Percentiles rank a stretch among this genome's conserved stretches.
phyloP scores from a whole-genome alignment of 2,888 invertebrate species.

The Germaria angustata region DNA sequence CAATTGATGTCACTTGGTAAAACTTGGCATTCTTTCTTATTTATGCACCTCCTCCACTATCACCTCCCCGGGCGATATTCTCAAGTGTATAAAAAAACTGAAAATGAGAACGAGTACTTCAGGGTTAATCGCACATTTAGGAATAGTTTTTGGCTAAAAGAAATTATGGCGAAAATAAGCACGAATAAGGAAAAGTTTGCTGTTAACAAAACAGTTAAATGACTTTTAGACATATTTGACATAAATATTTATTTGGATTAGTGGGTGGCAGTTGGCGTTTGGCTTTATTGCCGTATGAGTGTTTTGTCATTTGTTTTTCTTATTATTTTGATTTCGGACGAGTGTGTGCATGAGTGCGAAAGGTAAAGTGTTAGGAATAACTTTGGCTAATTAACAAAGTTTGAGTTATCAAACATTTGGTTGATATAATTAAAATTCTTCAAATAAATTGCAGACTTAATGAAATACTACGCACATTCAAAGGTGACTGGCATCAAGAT shows the following conservation, averaged over 20 bases:
- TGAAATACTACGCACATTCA: neutral
- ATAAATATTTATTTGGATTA: conserved; percentile 27
- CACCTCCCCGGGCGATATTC: neutral
- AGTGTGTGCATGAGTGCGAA: conserved; percentile 3
- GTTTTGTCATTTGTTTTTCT: conserved; percentile 13
- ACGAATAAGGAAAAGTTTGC: conserved; percentile 14
- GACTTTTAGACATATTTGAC: conserved; percentile 38
- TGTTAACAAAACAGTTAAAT: conserved; percentile 46
- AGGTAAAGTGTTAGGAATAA: conserved; percentile 36
- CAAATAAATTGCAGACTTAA: conserved; percentile 9
- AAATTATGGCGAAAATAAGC: conserved; percentile 14
- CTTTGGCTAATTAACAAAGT: conserved; percentile 57
- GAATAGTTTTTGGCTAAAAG: conserved; percentile 17
- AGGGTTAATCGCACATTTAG: neutral
- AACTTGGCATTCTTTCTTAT: neutral
- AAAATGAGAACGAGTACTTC: neutral
- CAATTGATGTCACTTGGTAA: conserved; percentile 5
- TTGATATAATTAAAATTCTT: conserved; percentile 26
- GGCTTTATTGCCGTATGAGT: neutral
- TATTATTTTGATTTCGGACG: conserved; percentile 5
- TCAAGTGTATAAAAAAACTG: neutral
- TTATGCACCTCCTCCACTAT: neutral
- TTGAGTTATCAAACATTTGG: conserved; percentile 21
- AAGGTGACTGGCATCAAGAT: neutral
- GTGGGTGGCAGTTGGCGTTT: conserved; percentile 16